These are phyloP conservation scores for Eucera pruinosa DNA, from an alignment of 2,888 invertebrate species.

Conservation along the genomic window DNA sequence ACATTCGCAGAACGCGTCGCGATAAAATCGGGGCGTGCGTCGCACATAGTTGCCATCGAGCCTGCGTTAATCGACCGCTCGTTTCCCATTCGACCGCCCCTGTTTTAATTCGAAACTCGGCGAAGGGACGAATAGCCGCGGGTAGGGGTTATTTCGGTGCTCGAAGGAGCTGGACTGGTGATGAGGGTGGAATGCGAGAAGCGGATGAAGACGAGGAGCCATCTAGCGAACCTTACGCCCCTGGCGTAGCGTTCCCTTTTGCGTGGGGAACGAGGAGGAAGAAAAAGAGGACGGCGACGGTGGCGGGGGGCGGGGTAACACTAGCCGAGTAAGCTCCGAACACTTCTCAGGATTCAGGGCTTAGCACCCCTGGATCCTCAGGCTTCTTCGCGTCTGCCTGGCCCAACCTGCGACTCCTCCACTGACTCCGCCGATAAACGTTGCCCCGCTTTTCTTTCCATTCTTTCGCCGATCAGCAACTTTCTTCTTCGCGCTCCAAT, in stretches of 20 bases:
- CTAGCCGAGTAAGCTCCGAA: slow-evolving; percentile 83
- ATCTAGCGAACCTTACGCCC: slow-evolving; percentile 64
- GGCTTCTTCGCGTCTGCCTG: slow-evolving; percentile 79
- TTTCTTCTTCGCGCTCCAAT: slow-evolving; percentile 7
- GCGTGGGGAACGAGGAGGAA: slow-evolving; percentile 35
- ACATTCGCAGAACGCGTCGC: too few relatives aligned
- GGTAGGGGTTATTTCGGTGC: slow-evolving; percentile 8
- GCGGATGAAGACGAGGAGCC: slow-evolving; percentile 52
- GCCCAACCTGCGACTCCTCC: slow-evolving; percentile 67
- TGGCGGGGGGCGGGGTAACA: slow-evolving; percentile 79
- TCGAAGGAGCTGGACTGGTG: slow-evolving; percentile 69
- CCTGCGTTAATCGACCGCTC: slow-evolving; percentile 21
- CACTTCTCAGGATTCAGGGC: slow-evolving; percentile 82
- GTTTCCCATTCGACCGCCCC: not conserved
- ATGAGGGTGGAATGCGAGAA: slow-evolving; percentile 80
- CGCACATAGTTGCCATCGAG: too few relatives aligned
- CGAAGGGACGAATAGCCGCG: not conserved
- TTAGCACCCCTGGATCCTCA: slow-evolving; percentile 80
- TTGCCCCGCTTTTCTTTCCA: slow-evolving; percentile 15
- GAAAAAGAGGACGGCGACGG: slow-evolving; percentile 52
- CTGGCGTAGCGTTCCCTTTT: slow-evolving; percentile 42
- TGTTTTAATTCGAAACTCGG: slow-evolving; percentile 33
- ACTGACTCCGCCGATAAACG: slow-evolving; percentile 55
- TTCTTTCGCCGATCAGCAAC: not conserved
- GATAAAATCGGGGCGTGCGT: too few relatives aligned